These are phyloP conservation scores for Tenrec ecaudatus DNA, from an alignment of 2,113 vertebrate species.

Conservation along the genomic window DNA sequence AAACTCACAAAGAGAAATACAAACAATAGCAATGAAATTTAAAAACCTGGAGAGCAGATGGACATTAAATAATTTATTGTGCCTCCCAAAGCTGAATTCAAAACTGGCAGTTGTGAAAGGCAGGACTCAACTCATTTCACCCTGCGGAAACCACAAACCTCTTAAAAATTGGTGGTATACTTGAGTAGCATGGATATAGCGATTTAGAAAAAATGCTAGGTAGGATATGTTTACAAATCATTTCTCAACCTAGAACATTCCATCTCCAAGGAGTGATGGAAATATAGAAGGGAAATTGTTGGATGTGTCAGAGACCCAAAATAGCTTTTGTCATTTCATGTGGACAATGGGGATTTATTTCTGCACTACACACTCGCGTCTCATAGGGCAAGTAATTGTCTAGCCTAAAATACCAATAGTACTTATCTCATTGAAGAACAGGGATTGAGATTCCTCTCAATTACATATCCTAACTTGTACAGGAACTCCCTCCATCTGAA, in stretches of 20 bases:
- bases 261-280: not conserved
- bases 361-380: not conserved
- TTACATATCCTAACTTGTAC: not conserved
- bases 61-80: not conserved
- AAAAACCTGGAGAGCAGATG: not conserved
- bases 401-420: not conserved
- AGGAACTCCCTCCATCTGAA: not conserved
- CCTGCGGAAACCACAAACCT: not conserved
- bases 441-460: not conserved
- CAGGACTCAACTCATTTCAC: not conserved
- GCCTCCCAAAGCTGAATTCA: not conserved
- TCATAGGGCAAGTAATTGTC: not conserved
- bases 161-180: not conserved
- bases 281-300: accelerated
- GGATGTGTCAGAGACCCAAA: accelerated
- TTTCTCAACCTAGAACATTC: not conserved
- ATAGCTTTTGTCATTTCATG: not conserved
- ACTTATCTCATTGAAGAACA: not conserved
- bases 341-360: not conserved
- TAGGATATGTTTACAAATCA: not conserved
- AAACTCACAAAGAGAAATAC: not conserved
- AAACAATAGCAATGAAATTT: slow-evolving; percentile 25
- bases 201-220: not conserved
- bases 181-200: not conserved
- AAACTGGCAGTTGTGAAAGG: not conserved